Base-by-base conservation (phyloP, 1,140 invertebrate genomes). In the Drosophila lini region DNA sequence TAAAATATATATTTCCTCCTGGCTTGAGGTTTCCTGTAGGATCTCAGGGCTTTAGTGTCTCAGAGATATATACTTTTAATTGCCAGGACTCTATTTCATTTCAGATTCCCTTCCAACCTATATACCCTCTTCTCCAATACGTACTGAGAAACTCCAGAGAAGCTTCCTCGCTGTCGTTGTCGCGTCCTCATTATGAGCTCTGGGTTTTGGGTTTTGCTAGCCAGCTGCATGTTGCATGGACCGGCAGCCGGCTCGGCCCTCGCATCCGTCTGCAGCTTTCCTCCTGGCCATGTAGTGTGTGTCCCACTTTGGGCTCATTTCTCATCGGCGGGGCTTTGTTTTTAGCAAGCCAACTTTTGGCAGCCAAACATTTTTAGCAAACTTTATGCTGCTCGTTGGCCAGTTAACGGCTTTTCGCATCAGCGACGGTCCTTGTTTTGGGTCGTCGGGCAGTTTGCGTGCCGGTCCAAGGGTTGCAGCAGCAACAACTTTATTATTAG, bases 361-460 rank as follows among this genome's bases (percentile, higher is more conserved):
- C 73, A 81, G 78, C 50, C 75, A 86, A 86, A 78, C 75, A 78
- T 78, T 78, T 78, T 78, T 78, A 70, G 74, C 74, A 78, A 78
- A 85, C 57, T 85, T 85, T 78, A 64, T 68, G 63, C 60, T 63
- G 64, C 78, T 78, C 58, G 74, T 86, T 78, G 83, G 82, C 61
- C 75, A 80, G 79, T 82, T 86, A 86, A 86, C 63, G 79, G 80
- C 76, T 82, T 82, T 85, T 86, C 79, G 64, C 74, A 85, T 77
- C 65, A 79, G 57, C 82, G 62, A 44, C 58, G 67, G 47, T 41
- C 65, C 59, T 42, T 82, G 64, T 67, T 68, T 64, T 59, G 57
- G 58, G 59, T 75, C 59, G 71, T 45, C 28, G 64, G 31, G 64
- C 74, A 50, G 75, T 44, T 78, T 71, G 67, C 75, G 75, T 78